Base-by-base conservation (phyloP, 2,797 vertebrate genomes). In the Sebastolobus altivelis region DNA sequence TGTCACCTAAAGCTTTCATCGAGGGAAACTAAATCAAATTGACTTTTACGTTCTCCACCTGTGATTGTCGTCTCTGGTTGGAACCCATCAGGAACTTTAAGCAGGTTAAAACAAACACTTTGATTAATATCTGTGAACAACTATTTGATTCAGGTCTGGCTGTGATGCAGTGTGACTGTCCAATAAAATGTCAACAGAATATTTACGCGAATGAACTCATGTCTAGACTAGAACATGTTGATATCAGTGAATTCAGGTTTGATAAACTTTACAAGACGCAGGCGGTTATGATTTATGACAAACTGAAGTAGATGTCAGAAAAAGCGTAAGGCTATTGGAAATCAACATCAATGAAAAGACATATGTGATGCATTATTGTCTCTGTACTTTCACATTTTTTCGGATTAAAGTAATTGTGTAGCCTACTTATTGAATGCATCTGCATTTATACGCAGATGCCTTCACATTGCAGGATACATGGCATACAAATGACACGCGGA, bases 141-240 rank as follows among this genome's bases (percentile, higher is more conserved):
- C 14, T 59, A 20, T 49, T 52, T 20, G 27, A 54, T 37, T 35
- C 60, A 13, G 5, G 14, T 33, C 18, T 61, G 33, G 35, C 66
- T 58, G 20, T 5, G 66, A 62, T 0, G 8, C 49, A 10, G 27
- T 2, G 38, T 1, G 29, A 77, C 16, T 9, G n/a, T 55, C 65
- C n/a, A 29, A 13, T 49, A 16, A 66, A 43, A 31, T 33, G 14
- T 49, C 25, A 69, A 20, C 13, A 43, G 14, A 16, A 3, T 40
- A 4, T 75, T 71, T 16, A 37, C 33, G 9, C 29, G 7, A 38
- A 74, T 82, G 61, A 82, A 20, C 18, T 82, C 69, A 72, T 13
- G 77, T 82, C 69, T 71, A 16, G 27, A 68, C 35, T 5, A 10
- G 5, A 29, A 49, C 35, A 1, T 2, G 68, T 10, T 29, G 25